Conservation (phyloP, 2,797 vertebrate genomes). For the Pipistrellus kuhlii region DNA sequence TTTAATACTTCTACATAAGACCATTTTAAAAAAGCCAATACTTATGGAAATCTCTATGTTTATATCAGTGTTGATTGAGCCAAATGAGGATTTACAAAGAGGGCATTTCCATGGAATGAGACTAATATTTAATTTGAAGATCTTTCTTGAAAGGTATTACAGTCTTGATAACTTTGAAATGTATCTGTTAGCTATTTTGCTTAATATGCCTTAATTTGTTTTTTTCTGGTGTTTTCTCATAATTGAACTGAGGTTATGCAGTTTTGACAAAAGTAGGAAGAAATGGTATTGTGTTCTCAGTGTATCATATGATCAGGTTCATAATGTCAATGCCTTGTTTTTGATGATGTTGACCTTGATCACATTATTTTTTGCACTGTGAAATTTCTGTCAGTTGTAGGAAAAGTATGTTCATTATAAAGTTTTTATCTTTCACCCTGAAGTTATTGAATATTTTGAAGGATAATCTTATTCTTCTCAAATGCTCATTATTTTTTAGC, state of each 20-base stretch:
- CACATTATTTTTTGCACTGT: neutral
- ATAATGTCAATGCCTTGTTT: neutral
- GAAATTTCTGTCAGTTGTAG: neutral
- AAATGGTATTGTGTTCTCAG: neutral
- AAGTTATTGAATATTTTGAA: neutral
- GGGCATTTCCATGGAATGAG: neutral
- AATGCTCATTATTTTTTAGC: neutral
- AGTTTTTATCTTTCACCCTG: neutral
- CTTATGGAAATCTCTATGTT: neutral
- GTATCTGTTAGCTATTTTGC: neutral
- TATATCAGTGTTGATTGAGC: neutral
- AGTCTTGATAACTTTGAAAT: neutral
- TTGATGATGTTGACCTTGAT: neutral
- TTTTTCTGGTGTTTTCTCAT: neutral
- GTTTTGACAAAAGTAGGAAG: neutral
- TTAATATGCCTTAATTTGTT: neutral
- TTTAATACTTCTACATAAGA: constrained; percentile 20
- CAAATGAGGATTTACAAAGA: neutral
- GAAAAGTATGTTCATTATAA: neutral
- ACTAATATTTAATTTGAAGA: constrained; percentile 13
- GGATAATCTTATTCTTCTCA: neutral
- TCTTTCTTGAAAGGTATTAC: neutral
- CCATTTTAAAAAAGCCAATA: neutral
- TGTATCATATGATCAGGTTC: neutral
- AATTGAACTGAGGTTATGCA: neutral